Percentiles rank a stretch among this genome's conserved stretches.
Conservation (phyloP, 2,888 invertebrate genomes). For the Isoperla grammatica region DNA sequence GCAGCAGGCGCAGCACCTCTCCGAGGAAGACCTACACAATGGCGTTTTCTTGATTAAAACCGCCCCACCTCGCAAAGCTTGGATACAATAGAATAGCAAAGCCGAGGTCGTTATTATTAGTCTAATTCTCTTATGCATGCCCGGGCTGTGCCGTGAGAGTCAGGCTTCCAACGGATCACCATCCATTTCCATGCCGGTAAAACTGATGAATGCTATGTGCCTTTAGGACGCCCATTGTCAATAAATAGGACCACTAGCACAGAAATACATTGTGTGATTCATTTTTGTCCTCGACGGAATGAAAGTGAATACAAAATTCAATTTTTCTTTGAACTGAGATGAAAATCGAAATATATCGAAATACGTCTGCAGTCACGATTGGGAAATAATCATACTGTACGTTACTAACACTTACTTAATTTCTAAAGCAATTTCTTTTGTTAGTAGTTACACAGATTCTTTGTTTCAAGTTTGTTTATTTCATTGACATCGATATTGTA, state of each 20-base stretch:
- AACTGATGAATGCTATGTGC: background rate
- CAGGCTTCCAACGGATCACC: background rate
- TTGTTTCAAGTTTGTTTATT: too few relatives aligned
- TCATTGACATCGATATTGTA: too few relatives aligned
- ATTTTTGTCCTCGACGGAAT: background rate
- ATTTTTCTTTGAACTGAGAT: background rate
- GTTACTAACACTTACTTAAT: too few relatives aligned
- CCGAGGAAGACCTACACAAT: conserved; percentile 7
- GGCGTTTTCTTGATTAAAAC: conserved; percentile 14
- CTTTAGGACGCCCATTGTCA: background rate
- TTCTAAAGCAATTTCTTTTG: too few relatives aligned
- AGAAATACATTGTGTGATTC: background rate
- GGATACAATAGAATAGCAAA: conserved; percentile 6
- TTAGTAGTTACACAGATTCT: too few relatives aligned
- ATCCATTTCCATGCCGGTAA: background rate
- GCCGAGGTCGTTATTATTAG: conserved; percentile 10
- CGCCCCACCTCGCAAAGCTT: background rate
- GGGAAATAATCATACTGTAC: too few relatives aligned
- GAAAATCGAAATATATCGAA: too few relatives aligned
- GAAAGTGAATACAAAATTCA: background rate
- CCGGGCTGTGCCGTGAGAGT: too few relatives aligned
- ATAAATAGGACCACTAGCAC: conserved; percentile 3
- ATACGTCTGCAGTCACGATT: too few relatives aligned
- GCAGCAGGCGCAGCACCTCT: conserved; percentile 3
- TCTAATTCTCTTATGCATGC: background rate